Base-by-base conservation (phyloP, 2,888 invertebrate species). In the Dione vanillae region DNA sequence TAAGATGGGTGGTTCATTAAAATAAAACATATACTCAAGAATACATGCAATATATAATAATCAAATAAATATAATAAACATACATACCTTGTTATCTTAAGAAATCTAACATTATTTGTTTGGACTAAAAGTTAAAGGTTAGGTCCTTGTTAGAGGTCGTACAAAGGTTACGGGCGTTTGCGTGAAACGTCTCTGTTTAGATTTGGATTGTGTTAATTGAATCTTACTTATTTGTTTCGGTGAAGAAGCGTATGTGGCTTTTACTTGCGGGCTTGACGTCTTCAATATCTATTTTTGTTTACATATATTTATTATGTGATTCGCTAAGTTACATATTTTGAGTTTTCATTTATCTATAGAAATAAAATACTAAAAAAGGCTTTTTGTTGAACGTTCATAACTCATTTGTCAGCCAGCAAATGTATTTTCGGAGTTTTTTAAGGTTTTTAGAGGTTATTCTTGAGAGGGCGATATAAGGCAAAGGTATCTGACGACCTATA, bases 121-220 rank as follows among this genome's bases (percentile, higher is more conserved):
- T 27, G 14, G 35, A 2, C 27, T 45, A 19, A 62, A 73, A 61
- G 71, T 70, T 66, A 66, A 49, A 72, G 51, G 58, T 54, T 27
- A 58, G 27, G 56, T 56, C 56, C 61, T 35, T 12, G 45, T 61
- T 35, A 37, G 62, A 73, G 73, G 66, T 71, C 69, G 40, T 49
- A 52, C 66, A 19, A 65, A 62, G 66, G 37, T 51, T 52, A 58
- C 54, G 71, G 56, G 62, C 62, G 68, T 69, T 71, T 40, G 66
- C 68, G 62, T 68, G 66, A 54, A 70, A 62, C 62, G 51, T 27
- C 40, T 66, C 68, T 47, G 58, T 56, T 35, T 69, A 51, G 47
- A 65, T 70, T 66, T 43, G 20, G 49, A 45, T 62, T 56, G 61
- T 54, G 56, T 71, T 41, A 58, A 64, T 71, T 58, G 1, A 45